phyloP scores from a whole-genome alignment of 2,113 vertebrate species.

The Xenopus tropicalis region DNA sequence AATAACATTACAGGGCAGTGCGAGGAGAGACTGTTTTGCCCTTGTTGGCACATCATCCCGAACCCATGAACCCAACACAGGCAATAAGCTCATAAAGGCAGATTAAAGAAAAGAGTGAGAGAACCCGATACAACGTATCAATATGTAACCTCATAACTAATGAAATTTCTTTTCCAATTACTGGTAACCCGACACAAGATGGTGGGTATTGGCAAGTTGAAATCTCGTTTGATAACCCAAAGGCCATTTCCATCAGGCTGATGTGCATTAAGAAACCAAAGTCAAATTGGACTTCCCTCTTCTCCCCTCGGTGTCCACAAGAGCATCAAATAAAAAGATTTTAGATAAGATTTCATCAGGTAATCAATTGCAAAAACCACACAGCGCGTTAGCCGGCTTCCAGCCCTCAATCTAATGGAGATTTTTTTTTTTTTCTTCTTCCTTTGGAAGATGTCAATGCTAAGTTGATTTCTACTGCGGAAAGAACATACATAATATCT shows the following conservation, averaged over 20 bases:
- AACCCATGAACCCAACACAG: constrained; percentile 35
- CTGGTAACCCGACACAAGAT: constrained; percentile 68
- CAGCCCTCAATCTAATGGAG: constrained; percentile 69
- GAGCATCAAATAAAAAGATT: constrained; percentile 83
- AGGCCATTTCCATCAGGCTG: constrained; percentile 62
- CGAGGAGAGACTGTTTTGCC: constrained; percentile 29
- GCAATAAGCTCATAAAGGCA: constrained; percentile 45
- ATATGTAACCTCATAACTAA: constrained; percentile 64
- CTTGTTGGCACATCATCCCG: constrained; percentile 29
- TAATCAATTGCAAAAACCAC: constrained; percentile 71
- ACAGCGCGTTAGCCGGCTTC: constrained; percentile 61
- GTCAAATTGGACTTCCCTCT: constrained; percentile 54
- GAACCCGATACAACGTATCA: constrained; percentile 60
- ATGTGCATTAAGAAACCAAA: constrained; percentile 59
- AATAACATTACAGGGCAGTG: constrained; percentile 20
- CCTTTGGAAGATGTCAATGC: constrained; percentile 61
- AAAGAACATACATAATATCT: constrained; percentile 69
- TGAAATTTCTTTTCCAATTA: constrained; percentile 68
- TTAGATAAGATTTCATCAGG: constrained; percentile 78
- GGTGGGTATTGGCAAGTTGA: constrained; percentile 65
- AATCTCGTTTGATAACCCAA: constrained; percentile 64
- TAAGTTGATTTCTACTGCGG: constrained; percentile 64
- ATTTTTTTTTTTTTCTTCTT: constrained; percentile 54
- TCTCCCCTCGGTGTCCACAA: constrained; percentile 65
- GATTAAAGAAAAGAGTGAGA: constrained; percentile 59